Percentiles rank a stretch among this genome's conserved stretches.
These are phyloP conservation scores for Hoplias malabaricus DNA, from an alignment of 2,113 vertebrate species.

Conservation along the genomic window DNA sequence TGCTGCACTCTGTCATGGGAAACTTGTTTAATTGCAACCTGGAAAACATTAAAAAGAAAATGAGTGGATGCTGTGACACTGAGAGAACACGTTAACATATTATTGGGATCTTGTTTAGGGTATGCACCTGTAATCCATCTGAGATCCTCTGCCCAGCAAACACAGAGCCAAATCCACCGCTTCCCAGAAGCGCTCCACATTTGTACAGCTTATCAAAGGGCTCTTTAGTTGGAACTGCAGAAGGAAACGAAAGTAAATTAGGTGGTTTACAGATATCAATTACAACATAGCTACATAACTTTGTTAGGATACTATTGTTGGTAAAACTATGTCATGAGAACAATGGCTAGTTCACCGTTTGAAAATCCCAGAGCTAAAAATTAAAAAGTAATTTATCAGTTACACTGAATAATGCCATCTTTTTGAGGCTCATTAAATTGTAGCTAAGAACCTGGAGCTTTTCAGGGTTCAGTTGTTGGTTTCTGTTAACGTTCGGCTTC, in stretches of 20 bases:
- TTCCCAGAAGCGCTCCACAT: constrained; percentile 71
- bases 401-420: no score
- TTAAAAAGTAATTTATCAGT: no score
- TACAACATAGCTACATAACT: background rate
- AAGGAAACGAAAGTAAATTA: background rate
- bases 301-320: no score
- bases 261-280: background rate
- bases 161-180: constrained; percentile 79
- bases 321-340: no score
- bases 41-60: constrained; percentile 3
- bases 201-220: constrained; percentile 72
- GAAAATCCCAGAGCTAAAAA: no score
- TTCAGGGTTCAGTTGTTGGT: no score
- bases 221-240: constrained; percentile 61
- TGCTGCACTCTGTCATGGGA: constrained; percentile 74
- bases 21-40: constrained; percentile 87
- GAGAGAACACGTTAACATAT: background rate
- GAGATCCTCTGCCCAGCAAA: constrained; percentile 71
- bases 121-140: constrained; percentile 72
- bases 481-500: no score
- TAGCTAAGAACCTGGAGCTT: no score
- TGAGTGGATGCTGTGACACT: background rate
- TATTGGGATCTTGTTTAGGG: background rate
- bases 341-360: no score
- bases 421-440: no score